Conservation (phyloP, 2,888 invertebrate species). For the Deroplatys truncata region DNA sequence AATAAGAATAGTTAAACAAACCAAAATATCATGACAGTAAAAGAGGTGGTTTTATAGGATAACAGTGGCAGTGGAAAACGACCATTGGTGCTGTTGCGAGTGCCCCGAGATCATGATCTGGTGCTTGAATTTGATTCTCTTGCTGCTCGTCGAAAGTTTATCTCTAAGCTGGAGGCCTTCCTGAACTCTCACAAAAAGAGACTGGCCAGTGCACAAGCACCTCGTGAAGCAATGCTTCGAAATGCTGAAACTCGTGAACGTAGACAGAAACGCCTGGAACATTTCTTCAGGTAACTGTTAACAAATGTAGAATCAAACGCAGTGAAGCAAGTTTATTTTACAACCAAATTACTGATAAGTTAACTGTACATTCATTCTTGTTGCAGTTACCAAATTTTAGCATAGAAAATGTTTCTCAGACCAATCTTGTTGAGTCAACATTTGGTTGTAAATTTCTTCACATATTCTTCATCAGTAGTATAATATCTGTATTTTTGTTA, state of each 20-base stretch:
- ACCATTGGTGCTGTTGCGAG: constrained; percentile 76
- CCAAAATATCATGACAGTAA: constrained; percentile 32
- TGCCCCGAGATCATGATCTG: constrained; percentile 86
- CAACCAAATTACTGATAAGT: no score
- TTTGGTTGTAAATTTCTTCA: no score
- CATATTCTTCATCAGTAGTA: no score
- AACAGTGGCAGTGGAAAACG: constrained; percentile 66
- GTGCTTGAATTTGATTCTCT: constrained; percentile 86
- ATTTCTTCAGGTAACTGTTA: constrained; percentile 66
- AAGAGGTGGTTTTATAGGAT: constrained; percentile 45
- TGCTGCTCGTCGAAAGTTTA: constrained; percentile 76
- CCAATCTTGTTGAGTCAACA: no score
- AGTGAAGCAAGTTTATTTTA: no score
- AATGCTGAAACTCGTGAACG: constrained; percentile 92
- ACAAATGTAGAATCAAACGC: no score
- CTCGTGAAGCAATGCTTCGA: constrained; percentile 79
- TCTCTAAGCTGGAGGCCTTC: constrained; percentile 82
- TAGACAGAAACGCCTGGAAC: constrained; percentile 83
- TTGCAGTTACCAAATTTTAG: no score
- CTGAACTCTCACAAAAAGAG: constrained; percentile 78
- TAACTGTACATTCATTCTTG: no score
- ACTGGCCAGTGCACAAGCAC: constrained; percentile 67
- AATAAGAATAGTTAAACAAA: no score
- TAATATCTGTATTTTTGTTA: no score
- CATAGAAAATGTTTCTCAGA: no score